phyloP scores from a whole-genome alignment of 1,140 invertebrate genomes.

The Zaprionus davidi region DNA sequence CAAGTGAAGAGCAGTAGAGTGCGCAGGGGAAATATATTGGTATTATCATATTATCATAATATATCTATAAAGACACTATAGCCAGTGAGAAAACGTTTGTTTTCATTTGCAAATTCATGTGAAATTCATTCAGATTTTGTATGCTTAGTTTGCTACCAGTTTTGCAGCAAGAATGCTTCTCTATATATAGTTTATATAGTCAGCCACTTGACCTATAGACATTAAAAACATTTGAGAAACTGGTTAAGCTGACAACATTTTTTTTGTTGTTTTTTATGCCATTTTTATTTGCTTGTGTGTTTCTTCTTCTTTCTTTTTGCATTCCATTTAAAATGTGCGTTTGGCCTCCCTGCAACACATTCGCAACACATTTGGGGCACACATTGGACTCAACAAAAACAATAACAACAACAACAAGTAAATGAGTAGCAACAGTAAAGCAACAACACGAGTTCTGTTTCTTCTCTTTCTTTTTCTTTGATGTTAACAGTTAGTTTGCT shows the following conservation, averaged over 20 bases:
- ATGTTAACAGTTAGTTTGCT: conserved; percentile 37
- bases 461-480: conserved; percentile 32
- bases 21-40: too few species aligned
- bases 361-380: conserved; percentile 7
- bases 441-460: conserved; percentile 27
- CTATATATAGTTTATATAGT: conserved; percentile 7
- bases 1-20: neutral
- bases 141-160: neutral
- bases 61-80: too few species aligned
- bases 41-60: too few species aligned
- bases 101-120: too few species aligned
- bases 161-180: neutral
- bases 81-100: too few species aligned
- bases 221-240: conserved; percentile 25
- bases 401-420: neutral
- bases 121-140: neutral
- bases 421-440: neutral
- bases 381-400: conserved; percentile 17
- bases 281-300: too few species aligned
- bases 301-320: conserved; percentile 20
- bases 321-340: conserved; percentile 30
- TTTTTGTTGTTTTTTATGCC: neutral
- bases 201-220: conserved; percentile 26
- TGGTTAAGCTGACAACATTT: conserved; percentile 2
- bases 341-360: conserved; percentile 8